Evolutionary conservation across 2,113 vertebrate species (phyloP).

Genomic region (Gavia stellata): DNA sequence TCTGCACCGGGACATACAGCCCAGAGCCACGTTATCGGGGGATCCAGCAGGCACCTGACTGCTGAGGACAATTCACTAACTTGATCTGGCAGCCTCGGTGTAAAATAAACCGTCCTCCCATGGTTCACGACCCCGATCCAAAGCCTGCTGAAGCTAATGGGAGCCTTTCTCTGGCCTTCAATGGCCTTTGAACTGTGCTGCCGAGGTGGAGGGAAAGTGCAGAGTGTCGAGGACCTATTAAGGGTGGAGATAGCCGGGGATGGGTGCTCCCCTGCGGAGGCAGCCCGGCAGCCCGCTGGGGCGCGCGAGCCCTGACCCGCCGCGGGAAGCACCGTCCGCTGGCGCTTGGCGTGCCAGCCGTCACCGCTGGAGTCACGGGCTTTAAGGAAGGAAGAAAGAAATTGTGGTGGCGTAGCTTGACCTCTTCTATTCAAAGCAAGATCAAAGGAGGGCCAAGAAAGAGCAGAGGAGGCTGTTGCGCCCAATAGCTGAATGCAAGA

Average conservation of each 20-base stretch:
- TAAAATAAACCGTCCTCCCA: background rate
- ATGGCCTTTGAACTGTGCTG: background rate
- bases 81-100: background rate
- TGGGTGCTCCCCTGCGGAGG: background rate
- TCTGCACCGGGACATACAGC: background rate
- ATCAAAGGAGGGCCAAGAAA: slow-evolving; percentile 43
- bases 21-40: accelerated
- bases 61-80: background rate
- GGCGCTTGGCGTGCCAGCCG: accelerated
- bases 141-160: background rate
- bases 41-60: background rate
- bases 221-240: background rate
- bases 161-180: background rate
- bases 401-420: background rate
- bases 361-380: accelerated
- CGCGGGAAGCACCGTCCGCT: background rate
- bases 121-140: accelerated
- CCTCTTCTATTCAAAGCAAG: slow-evolving; percentile 29
- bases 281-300: background rate
- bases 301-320: background rate
- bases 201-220: background rate
- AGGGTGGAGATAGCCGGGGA: background rate
- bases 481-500: background rate
- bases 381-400: background rate
- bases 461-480: background rate